Percentiles rank a stretch among this genome's conserved stretches.
phyloP scores from a whole-genome alignment of 2,113 vertebrate species.

The Lamprologus tigripictilis region DNA sequence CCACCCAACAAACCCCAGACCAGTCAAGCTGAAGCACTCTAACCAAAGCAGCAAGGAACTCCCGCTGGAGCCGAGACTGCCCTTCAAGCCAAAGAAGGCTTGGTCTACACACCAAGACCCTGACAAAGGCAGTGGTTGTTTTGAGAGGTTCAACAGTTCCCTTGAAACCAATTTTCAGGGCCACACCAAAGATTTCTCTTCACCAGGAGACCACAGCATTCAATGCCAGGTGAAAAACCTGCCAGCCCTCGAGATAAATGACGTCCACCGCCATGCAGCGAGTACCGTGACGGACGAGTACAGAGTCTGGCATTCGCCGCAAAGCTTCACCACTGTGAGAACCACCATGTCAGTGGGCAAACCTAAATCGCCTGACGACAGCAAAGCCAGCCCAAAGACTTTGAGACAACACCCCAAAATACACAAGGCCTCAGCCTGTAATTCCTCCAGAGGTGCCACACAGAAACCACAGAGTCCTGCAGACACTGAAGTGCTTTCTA shows the following conservation, averaged over 20 bases:
- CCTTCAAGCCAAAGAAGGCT: slow-evolving; percentile 6
- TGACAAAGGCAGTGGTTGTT: slow-evolving; percentile 33
- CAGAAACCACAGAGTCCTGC: slow-evolving; percentile 2
- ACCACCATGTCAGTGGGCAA: neutral
- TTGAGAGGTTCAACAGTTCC: slow-evolving; percentile 59
- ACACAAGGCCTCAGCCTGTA: slow-evolving; percentile 1
- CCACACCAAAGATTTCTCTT: neutral
- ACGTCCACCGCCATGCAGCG: slow-evolving; percentile 6
- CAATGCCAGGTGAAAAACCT: neutral
- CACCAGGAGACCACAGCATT: slow-evolving; percentile 46
- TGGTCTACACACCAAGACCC: neutral
- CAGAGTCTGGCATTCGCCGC: slow-evolving; percentile 35
- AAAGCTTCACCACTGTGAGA: neutral
- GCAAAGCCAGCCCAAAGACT: slow-evolving; percentile 13
- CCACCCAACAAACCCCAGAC: slow-evolving; percentile 40
- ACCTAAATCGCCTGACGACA: neutral
- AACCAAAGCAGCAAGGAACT: slow-evolving; percentile 26
- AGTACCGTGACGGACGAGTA: slow-evolving; percentile 61
- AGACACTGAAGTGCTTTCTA: neutral
- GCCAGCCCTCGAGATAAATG: neutral
- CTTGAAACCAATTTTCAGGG: neutral
- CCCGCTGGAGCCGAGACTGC: neutral
- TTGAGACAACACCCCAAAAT: neutral
- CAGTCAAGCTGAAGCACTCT: neutral
- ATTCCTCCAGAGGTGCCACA: neutral